Evolutionary conservation across 2,113 vertebrate species (phyloP), one percentile per base, ranked within the genome.

Genomic region (Rhagologus leucostigma): DNA sequence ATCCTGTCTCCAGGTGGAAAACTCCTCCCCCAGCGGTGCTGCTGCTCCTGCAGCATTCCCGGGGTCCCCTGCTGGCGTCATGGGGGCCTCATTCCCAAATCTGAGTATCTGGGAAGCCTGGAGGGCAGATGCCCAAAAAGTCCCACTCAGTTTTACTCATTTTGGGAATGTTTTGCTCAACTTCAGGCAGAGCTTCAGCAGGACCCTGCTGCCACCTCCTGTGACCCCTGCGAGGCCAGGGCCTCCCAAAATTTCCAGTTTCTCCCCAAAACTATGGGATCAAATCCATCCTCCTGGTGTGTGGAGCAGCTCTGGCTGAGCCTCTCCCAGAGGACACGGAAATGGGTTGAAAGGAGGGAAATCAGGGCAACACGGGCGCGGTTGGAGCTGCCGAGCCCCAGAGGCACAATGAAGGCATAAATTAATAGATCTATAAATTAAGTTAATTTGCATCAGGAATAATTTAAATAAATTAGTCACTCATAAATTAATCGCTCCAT

Each of bases 111-210:
- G 67, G 49, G n/a, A 17, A n/a, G 19, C 56, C 74, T 20, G 47
- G 23, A 24, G 11, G 9, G 11, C 42, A 23, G 11, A 9, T 32
- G 60, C 57, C 33, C 27, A 15, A 11, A 24, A 6, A 16, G 14
- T 4, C 42, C 59, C 59, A 9, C 16, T 13, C 11, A 0, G 0
- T 13, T 37, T 29, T 5, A 6, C 33, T 16, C 19, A 0, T 9
- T 2, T 7, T n/a, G 60, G 59, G 21, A 23, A 30, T 0, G n/a
- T 18, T 35, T 2, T 41, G 20, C 17, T 26, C 21, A 12, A 44
- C 44, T 13, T 16, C 33, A 27, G 49, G 39, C 53, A 49, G 32
- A 59, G 35, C 53, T 8, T 5, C 47, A 30, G 47, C 16, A 41
- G 37, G 35, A 50, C 7, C 22, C 52, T 20, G 32, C 84, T 41